Base-by-base conservation (phyloP, 2,888 invertebrate species). In the Deilephila porcellus region DNA sequence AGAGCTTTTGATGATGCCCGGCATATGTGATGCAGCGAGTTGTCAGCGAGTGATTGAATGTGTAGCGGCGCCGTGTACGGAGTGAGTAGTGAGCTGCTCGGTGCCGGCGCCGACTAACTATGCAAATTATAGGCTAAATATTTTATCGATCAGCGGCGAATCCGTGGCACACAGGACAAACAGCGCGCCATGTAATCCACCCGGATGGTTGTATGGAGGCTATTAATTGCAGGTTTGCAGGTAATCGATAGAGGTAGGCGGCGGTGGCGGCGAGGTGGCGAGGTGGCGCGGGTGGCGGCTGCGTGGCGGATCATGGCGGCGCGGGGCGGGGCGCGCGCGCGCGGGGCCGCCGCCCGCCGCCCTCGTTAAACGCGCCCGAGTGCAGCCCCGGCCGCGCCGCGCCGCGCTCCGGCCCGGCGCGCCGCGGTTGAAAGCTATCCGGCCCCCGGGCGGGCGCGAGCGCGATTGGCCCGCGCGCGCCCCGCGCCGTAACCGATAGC, bases 291-390 rank as follows among this genome's bases (percentile, higher is more conserved):
- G 78, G 77, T 74, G 76, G 78, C 80, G 78, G 77, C 91, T 91
- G 92, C 91, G 92, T 90, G 92, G 88, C 93, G 93, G 94, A 93
- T 93, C 92, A 93, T 93, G 92, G 93, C 92, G 93, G 93, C 90
- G 92, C 91, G 93, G 91, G 92, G 91, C 52, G 59, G 91, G 93
- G 71, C 74, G 77, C 64, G 78, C 77, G 81, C 74, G 92, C 90
- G 92, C 91, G 78, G 90, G 90, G 88, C 86, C 88, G 87, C 91
- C 89, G 88, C 88, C 90, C 90, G 89, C 87, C 90, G 91, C 89
- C 90, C 90, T 89, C 90, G 93, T 93, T 93, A 93, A 93, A 93
- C 92, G 92, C 91, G 90, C 87, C 92, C 90, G 67, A 64, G 64
- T 14, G 37, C 64, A 45, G 52, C 67, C 90, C 88, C 91, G 91